A percentile compares a stretch with the other conserved stretches of the same genome.
phyloP scores from a whole-genome alignment of 2,888 invertebrate genomes.

The Mechanitis messenoides region DNA sequence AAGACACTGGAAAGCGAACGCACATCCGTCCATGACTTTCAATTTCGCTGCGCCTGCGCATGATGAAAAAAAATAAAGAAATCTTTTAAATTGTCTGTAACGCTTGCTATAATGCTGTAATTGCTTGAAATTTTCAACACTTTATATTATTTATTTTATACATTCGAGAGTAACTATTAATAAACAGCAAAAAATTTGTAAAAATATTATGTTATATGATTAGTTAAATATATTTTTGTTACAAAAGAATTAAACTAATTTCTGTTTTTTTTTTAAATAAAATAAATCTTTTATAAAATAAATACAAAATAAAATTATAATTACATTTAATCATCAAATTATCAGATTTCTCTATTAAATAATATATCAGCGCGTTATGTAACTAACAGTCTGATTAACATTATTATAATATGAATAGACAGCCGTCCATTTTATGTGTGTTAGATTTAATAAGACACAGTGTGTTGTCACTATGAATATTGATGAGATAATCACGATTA shows the following conservation, averaged over 20 bases:
- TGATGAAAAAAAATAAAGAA: conserved; percentile 18
- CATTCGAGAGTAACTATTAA: conserved; percentile 4
- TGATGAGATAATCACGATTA: background rate
- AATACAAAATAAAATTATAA: background rate
- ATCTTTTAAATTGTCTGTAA: conserved; percentile 25
- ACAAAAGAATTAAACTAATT: too few species aligned
- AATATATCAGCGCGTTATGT: conserved; percentile 29
- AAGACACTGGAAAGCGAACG: conserved; percentile 34
- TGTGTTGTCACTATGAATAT: conserved; percentile 11
- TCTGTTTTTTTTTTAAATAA: background rate
- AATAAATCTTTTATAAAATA: background rate
- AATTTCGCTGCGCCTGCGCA: conserved; percentile 37
- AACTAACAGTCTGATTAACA: conserved; percentile 27
- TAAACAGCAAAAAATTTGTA: background rate
- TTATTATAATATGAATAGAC: conserved; percentile 26
- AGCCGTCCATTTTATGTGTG: conserved; percentile 20
- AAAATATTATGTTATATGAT: too few species aligned
- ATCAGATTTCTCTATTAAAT: conserved; percentile 25
- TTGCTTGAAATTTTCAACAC: conserved; percentile 23
- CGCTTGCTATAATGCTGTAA: conserved; percentile 27
- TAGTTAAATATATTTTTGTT: too few species aligned
- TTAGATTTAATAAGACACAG: conserved; percentile 16
- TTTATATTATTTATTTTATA: conserved; percentile 14
- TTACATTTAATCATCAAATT: conserved; percentile 20
- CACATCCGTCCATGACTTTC: conserved; percentile 38